Evolutionary conservation across 2,113 vertebrate species (phyloP).

Genomic region (Takifugu flavidus): DNA sequence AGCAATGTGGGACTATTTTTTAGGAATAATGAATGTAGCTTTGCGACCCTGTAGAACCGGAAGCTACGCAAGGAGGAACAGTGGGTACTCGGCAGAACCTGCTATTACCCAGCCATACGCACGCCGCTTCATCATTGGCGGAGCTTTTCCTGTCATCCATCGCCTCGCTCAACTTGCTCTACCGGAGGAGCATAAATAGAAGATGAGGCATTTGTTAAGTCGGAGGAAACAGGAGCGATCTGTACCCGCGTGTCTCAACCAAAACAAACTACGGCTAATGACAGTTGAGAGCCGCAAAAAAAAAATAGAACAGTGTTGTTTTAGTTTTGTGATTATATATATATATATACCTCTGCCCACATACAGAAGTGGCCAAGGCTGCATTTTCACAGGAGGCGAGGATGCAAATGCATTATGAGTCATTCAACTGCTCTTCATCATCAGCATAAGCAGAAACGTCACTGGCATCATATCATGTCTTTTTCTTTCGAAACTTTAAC

Average conservation of each 20-base stretch:
- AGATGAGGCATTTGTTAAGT: not conserved
- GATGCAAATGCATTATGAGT: too few species aligned
- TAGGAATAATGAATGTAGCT: conserved; percentile 4
- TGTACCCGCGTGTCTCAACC: too few species aligned
- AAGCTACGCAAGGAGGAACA: not conserved
- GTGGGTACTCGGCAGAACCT: conserved; percentile 10
- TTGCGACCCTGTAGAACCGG: conserved; percentile 3
- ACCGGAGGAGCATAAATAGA: conserved; percentile 2
- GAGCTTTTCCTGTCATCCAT: conserved; percentile 13
- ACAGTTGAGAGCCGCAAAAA: conserved; percentile 11
- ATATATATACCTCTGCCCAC: too few species aligned
- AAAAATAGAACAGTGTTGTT: conserved; percentile 11
- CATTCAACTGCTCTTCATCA: too few species aligned
- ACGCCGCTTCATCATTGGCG: conserved; percentile 7
- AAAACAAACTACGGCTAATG: conserved; percentile 38
- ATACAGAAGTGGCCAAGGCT: too few species aligned
- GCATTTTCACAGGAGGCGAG: too few species aligned
- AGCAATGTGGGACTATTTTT: conserved; percentile 24
- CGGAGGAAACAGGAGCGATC: too few species aligned
- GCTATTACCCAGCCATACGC: conserved; percentile 1
- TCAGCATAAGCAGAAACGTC: too few species aligned
- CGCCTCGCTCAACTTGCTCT: conserved; percentile 1
- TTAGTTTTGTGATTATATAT: not conserved
- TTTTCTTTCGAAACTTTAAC: too few species aligned
- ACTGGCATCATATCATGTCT: too few species aligned